These are phyloP conservation scores for Macquaria australasica DNA, from an alignment of 2,113 vertebrate genomes.

Conservation along the genomic window DNA sequence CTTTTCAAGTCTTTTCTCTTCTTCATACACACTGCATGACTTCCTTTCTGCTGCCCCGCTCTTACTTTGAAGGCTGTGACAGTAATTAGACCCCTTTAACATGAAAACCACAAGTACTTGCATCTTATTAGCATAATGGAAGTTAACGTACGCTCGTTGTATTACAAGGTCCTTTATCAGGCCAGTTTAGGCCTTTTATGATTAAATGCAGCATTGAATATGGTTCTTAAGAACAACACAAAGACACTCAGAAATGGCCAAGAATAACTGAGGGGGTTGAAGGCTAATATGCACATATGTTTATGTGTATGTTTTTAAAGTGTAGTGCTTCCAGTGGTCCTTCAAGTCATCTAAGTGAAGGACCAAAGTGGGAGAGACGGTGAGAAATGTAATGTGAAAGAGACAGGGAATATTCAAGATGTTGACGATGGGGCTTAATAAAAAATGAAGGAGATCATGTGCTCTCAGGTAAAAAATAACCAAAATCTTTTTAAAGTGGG, in stretches of 20 bases:
- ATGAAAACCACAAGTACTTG: constrained; percentile 25
- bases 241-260: constrained; percentile 30
- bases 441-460: neutral
- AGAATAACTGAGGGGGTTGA: neutral
- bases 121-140: constrained; percentile 32
- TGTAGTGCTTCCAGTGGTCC: neutral
- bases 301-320: neutral
- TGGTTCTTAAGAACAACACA: constrained; percentile 47
- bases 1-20: constrained; percentile 32
- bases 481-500: too few relatives aligned
- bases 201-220: constrained; percentile 8
- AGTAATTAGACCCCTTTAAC: constrained; percentile 54
- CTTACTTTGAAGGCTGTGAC: constrained; percentile 47
- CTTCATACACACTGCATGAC: neutral
- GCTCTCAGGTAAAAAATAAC: neutral
- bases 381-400: neutral
- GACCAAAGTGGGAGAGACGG: neutral
- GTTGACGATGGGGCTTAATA: too few relatives aligned
- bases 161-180: constrained; percentile 37
- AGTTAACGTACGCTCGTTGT: neutral
- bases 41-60: constrained; percentile 21
- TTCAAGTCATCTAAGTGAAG: neutral
- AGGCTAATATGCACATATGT: constrained; percentile 21
- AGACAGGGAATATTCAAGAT: neutral
- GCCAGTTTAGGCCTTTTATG: constrained; percentile 19